phyloP scores from a whole-genome alignment of 2,797 vertebrate species.

The Trematomus bernacchii region DNA sequence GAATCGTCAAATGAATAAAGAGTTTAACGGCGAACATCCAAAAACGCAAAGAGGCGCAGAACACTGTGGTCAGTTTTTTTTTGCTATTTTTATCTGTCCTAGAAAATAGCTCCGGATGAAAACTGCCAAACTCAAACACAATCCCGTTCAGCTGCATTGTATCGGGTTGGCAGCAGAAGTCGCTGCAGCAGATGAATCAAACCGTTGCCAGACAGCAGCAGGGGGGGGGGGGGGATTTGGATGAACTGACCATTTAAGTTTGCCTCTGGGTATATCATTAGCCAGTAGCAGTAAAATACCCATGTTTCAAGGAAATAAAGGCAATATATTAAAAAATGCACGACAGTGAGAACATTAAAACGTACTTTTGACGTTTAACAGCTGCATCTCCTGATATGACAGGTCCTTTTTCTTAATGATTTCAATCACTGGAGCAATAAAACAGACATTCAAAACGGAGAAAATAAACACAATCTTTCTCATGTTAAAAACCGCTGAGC shows the following conservation, averaged over 20 bases:
- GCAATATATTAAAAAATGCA: constrained; percentile 20
- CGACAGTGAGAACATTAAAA: constrained; percentile 29
- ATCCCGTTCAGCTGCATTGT: constrained; percentile 50
- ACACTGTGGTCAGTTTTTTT: constrained; percentile 46
- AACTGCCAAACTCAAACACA: constrained; percentile 55
- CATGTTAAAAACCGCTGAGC: constrained; percentile 2
- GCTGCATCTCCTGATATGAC: constrained; percentile 10
- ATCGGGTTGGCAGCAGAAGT: constrained; percentile 49
- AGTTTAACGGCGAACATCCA: not conserved
- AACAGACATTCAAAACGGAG: not conserved
- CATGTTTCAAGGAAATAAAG: constrained; percentile 32
- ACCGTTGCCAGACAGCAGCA: constrained; percentile 51
- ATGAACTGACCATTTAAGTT: constrained; percentile 45
- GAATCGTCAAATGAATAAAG: constrained; percentile 6
- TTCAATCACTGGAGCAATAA: constrained; percentile 10
- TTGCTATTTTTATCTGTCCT: constrained; percentile 63
- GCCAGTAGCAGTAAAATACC: constrained; percentile 21
- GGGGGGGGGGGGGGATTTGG: constrained; percentile 40
- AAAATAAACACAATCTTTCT: constrained; percentile 13
- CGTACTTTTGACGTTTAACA: constrained; percentile 11
- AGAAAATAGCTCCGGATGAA: constrained; percentile 49
- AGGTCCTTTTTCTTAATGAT: constrained; percentile 12
- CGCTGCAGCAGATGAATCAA: constrained; percentile 53
- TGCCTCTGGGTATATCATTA: constrained; percentile 46
- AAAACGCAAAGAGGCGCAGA: constrained; percentile 22